These are phyloP conservation scores for Cerastis leucographa DNA, from an alignment of 2,888 invertebrate species.

Conservation along the genomic window DNA sequence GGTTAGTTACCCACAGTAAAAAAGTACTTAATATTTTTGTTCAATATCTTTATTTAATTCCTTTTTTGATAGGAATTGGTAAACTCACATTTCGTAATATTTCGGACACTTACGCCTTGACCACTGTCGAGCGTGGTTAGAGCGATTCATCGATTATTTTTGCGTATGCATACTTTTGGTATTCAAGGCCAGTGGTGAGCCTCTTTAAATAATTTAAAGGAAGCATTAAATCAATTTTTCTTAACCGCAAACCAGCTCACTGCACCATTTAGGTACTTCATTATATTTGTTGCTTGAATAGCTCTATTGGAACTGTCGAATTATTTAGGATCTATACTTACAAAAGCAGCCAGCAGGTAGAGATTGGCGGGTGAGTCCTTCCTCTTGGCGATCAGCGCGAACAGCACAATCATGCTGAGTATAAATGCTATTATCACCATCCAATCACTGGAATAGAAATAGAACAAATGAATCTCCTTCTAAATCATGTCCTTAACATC, in stretches of 20 bases:
- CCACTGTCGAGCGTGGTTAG: not conserved
- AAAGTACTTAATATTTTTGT: too few species aligned
- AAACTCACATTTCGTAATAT: not conserved
- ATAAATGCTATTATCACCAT: slow-evolving; percentile 92
- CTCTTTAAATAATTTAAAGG: not conserved
- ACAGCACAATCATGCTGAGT: slow-evolving; percentile 92
- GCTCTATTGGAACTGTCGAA: not conserved
- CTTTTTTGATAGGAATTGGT: too few species aligned
- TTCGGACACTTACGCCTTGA: not conserved
- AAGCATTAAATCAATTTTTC: not conserved
- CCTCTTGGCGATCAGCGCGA: slow-evolving; percentile 94
- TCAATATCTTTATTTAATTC: too few species aligned
- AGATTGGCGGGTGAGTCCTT: slow-evolving; percentile 95
- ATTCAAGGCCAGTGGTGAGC: not conserved
- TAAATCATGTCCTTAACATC: not conserved
- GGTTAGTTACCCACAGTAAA: too few species aligned
- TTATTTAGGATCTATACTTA: slow-evolving; percentile 87
- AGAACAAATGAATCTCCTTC: not conserved
- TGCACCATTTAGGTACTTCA: not conserved
- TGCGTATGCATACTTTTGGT: not conserved
- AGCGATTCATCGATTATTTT: not conserved
- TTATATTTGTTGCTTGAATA: not conserved
- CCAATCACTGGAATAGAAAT: slow-evolving; percentile 91
- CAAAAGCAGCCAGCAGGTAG: slow-evolving; percentile 94
- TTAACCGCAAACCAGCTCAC: not conserved